Percentiles rank a stretch among this genome's conserved stretches.
phyloP scores from a whole-genome alignment of 2,797 vertebrate genomes.

The Delichon dasypus region DNA sequence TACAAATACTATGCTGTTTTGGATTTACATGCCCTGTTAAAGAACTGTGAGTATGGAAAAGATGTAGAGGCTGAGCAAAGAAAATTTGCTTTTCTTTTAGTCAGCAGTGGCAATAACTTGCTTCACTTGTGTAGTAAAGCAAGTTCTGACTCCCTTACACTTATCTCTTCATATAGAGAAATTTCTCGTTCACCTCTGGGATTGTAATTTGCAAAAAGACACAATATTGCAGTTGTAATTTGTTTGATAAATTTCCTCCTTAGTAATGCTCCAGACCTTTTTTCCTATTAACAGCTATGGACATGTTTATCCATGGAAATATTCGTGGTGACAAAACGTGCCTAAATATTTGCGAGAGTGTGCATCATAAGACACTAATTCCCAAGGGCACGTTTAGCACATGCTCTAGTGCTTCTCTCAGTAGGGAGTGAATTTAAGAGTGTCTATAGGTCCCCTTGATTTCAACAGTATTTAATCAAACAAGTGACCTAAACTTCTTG shows the following conservation, averaged over 20 bases:
- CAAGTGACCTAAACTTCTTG: background rate
- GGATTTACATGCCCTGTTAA: background rate
- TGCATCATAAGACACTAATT: background rate
- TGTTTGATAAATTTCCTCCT: background rate
- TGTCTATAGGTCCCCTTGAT: background rate
- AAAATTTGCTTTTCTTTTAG: conserved; percentile 15
- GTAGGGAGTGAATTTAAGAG: background rate
- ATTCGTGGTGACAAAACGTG: background rate
- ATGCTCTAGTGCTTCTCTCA: background rate
- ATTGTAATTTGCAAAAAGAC: background rate
- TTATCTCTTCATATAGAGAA: background rate
- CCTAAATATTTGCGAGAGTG: background rate
- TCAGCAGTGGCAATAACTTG: background rate
- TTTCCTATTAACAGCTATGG: background rate
- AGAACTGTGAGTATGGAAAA: background rate
- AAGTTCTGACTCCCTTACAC: background rate
- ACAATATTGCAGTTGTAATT: background rate
- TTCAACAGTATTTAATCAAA: background rate
- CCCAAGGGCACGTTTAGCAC: background rate
- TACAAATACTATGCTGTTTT: background rate
- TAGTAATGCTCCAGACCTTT: background rate
- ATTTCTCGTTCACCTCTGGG: background rate
- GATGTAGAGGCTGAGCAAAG: background rate
- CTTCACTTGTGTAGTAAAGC: background rate
- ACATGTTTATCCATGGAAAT: background rate